A percentile compares a stretch with the other conserved stretches of the same genome.
These are phyloP conservation scores for Cololabis saira DNA, from an alignment of 2,113 vertebrate genomes.

Conservation along the genomic window DNA sequence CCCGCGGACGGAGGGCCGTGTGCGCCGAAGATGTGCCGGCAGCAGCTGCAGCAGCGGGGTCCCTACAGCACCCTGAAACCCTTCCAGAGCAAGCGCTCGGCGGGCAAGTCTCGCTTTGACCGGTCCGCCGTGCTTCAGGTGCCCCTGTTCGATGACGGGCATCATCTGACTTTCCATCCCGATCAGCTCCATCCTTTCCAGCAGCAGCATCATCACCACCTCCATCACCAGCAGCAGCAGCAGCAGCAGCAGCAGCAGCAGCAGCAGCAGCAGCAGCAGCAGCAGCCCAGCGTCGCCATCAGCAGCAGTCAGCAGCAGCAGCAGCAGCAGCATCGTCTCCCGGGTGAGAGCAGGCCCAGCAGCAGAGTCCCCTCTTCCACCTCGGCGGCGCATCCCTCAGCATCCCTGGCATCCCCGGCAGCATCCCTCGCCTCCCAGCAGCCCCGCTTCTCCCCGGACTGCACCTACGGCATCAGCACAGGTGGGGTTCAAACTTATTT, in stretches of 20 bases:
- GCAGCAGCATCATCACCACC: conserved; percentile 75
- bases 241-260: conserved; percentile 74
- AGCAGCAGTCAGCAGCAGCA: conserved; percentile 67
- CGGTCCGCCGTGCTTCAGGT: conserved; percentile 90
- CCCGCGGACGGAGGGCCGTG: conserved; percentile 90
- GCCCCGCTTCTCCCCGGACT: conserved; percentile 81
- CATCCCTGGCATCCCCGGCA: too few relatives aligned
- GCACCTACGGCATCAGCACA: conserved; percentile 87
- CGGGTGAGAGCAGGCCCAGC: too few relatives aligned
- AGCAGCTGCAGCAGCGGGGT: conserved; percentile 88
- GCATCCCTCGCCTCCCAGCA: too few relatives aligned
- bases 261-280: conserved; percentile 80
- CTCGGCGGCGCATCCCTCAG: too few relatives aligned
- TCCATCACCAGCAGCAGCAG: conserved; percentile 57
- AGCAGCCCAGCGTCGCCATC: conserved; percentile 84
- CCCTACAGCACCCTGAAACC: conserved; percentile 90
- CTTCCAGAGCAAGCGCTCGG: conserved; percentile 86
- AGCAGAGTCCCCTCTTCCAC: neutral
- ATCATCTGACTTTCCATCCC: conserved; percentile 74
- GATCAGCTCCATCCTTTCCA: conserved; percentile 73
- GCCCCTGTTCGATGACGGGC: conserved; percentile 85
- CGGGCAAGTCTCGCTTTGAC: conserved; percentile 87
- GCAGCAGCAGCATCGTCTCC: neutral
- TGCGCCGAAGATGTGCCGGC: conserved; percentile 89
- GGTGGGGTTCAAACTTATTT: conserved; percentile 79